Evolutionary conservation across 2,797 vertebrate species (phyloP).

Genomic region (Atherinosoma microstoma): DNA sequence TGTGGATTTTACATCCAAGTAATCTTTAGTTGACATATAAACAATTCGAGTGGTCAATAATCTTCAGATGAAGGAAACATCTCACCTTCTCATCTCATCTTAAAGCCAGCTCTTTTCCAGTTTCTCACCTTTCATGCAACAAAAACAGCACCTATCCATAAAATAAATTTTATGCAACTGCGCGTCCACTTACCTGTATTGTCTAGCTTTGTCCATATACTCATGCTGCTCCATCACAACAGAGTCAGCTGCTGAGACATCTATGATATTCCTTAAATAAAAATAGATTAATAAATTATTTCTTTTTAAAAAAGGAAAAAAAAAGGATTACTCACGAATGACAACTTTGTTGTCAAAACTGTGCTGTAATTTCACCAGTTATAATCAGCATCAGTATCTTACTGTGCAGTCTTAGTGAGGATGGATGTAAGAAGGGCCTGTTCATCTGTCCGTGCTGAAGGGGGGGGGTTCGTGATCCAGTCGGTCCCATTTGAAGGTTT

Average conservation of each 20-base stretch:
- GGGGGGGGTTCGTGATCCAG: conserved; percentile 85
- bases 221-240: conserved; percentile 98
- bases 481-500: conserved; percentile 91
- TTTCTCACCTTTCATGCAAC: background rate
- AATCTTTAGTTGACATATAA: background rate
- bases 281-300: background rate
- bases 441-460: conserved; percentile 90
- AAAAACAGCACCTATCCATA: background rate
- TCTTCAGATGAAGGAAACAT: background rate
- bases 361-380: background rate
- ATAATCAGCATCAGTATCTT: conserved; percentile 49
- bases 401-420: conserved; percentile 94
- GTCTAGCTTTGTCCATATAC: conserved; percentile 96
- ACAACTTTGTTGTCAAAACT: background rate
- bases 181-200: conserved; percentile 89
- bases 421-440: conserved; percentile 94
- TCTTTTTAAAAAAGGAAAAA: background rate
- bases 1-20: background rate
- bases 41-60: background rate
- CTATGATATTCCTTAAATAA: conserved; percentile 91
- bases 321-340: background rate
- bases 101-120: background rate
- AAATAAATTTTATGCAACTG: background rate
- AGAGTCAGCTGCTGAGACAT: conserved; percentile 95
- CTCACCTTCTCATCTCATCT: background rate